A percentile compares a stretch with the other conserved stretches of the same genome.
Evolutionary conservation across 92 coral and sea anemone genomes (phyloP).

Genomic region (Metridium senile): DNA sequence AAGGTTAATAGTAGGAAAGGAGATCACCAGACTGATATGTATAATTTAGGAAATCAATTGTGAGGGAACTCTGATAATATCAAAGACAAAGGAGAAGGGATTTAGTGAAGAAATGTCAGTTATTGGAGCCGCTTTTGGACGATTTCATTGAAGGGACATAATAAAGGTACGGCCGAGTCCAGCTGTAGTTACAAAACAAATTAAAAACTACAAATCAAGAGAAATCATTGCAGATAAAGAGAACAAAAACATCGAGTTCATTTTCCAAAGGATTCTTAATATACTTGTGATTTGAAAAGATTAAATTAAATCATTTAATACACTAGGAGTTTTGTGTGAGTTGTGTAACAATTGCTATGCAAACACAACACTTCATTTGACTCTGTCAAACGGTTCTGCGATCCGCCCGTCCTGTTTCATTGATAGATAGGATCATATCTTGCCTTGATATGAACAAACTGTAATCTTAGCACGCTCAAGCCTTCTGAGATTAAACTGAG

Average conservation of each 20-base stretch:
- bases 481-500: not conserved
- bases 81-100: slow-evolving; percentile 18
- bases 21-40: slow-evolving; percentile 22
- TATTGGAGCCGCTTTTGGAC: slow-evolving; percentile 24
- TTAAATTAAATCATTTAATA: slow-evolving; percentile 35
- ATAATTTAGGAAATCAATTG: slow-evolving; percentile 9
- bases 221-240: slow-evolving; percentile 31
- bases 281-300: slow-evolving; percentile 42
- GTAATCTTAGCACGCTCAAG: not conserved
- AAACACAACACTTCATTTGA: slow-evolving; percentile 22
- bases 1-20: not conserved
- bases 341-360: slow-evolving; percentile 35
- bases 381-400: slow-evolving; percentile 6
- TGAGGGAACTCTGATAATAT: slow-evolving; percentile 8
- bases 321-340: slow-evolving; percentile 12
- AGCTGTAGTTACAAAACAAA: slow-evolving; percentile 26
- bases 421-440: slow-evolving; percentile 16
- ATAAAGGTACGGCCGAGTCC: slow-evolving; percentile 16
- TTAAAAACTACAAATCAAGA: slow-evolving; percentile 38
- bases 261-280: slow-evolving; percentile 35
- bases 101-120: slow-evolving; percentile 22
- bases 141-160: slow-evolving; percentile 22
- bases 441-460: not conserved
- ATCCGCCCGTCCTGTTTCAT: slow-evolving; percentile 14
- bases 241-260: slow-evolving; percentile 36